Evolutionary conservation across 2,113 vertebrate genomes (phyloP).

Genomic region (Cyprinodon brontotheroides): DNA sequence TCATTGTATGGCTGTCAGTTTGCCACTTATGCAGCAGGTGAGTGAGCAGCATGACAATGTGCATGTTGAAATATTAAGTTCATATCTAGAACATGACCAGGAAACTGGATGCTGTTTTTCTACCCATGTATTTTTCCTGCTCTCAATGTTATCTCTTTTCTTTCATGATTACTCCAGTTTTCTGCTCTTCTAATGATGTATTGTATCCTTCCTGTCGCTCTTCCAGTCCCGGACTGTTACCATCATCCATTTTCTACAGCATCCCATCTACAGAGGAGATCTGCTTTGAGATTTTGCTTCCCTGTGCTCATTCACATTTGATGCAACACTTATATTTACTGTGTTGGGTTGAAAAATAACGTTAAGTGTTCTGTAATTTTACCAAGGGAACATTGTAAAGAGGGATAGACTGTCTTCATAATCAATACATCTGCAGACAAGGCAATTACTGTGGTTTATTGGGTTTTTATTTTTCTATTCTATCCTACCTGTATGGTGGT

Average conservation of each 20-base stretch:
- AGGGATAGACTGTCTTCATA: not conserved
- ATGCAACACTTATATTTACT: constrained; percentile 8
- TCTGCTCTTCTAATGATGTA: constrained; percentile 38
- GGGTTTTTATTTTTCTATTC: not conserved
- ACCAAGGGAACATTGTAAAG: constrained; percentile 3
- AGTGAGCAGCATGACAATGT: constrained; percentile 4
- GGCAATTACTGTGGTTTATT: constrained; percentile 20
- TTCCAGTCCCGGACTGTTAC: constrained; percentile 13
- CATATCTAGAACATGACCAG: not conserved
- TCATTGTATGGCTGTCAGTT: not conserved
- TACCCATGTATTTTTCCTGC: constrained; percentile 14
- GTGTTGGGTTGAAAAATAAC: constrained; percentile 12
- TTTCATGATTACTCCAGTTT: constrained; percentile 25
- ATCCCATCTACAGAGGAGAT: constrained; percentile 3
- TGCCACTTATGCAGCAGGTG: not conserved
- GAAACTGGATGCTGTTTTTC: not conserved
- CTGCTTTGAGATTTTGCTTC: constrained; percentile 11
- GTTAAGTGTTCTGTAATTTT: constrained; percentile 24
- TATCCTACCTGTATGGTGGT: not conserved
- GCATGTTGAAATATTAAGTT: not conserved
- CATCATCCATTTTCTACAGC: constrained; percentile 4
- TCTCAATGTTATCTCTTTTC: constrained; percentile 7
- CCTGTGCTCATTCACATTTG: constrained; percentile 5
- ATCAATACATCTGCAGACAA: constrained; percentile 5
- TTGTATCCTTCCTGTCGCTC: constrained; percentile 27